phyloP scores from a whole-genome alignment of 2,113 vertebrate genomes.

The Patagioenas fasciata region DNA sequence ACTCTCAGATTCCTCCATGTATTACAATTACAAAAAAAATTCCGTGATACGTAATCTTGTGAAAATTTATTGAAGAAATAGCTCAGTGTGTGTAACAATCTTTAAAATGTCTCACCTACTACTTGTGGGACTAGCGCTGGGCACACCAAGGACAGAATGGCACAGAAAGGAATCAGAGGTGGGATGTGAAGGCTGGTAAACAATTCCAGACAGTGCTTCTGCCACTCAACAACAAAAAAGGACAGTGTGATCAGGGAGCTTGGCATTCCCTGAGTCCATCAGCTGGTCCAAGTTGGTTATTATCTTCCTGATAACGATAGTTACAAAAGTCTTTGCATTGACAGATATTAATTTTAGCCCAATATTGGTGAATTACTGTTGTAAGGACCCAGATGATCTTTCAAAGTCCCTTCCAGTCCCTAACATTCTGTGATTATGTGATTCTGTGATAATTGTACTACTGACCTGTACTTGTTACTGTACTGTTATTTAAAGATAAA shows the following conservation, averaged over 20 bases:
- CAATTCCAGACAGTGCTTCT: background rate
- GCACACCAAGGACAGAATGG: background rate
- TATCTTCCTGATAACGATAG: background rate
- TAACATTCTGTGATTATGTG: no score
- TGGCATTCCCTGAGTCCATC: background rate
- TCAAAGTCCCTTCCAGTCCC: no score
- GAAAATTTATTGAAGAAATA: background rate
- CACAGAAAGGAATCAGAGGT: background rate
- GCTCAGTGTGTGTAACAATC: background rate
- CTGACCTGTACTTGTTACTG: background rate
- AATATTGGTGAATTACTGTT: background rate
- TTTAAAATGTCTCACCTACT: background rate
- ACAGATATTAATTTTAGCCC: background rate
- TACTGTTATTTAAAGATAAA: background rate
- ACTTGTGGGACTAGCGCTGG: background rate
- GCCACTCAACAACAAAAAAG: background rate
- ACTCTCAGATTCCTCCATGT: background rate
- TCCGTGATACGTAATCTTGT: background rate
- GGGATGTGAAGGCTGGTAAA: background rate
- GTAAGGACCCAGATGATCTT: background rate
- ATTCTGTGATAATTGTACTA: background rate
- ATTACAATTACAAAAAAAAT: background rate
- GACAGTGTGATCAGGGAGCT: background rate
- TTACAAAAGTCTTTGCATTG: background rate
- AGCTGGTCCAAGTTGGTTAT: rapidly evolving